Percentiles rank a stretch among this genome's conserved stretches.
Evolutionary conservation across 1,140 invertebrate species (phyloP).

Genomic region (Aphelinus certus): DNA sequence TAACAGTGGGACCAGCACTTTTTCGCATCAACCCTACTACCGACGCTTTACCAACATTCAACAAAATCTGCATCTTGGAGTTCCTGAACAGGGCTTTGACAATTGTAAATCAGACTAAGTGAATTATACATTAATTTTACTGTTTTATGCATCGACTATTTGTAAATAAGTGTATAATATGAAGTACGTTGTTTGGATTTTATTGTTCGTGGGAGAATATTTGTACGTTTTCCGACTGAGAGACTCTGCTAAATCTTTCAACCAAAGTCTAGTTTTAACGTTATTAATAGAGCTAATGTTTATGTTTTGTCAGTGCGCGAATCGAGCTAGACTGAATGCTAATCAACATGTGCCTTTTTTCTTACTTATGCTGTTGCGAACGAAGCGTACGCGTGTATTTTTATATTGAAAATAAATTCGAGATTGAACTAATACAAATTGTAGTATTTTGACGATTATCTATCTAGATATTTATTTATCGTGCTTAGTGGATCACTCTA

Average conservation of each 20-base stretch:
- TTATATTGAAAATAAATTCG: no score
- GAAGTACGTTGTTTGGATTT: constrained; percentile 4
- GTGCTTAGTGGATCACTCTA: no score
- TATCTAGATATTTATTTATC: no score
- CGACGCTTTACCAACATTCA: constrained; percentile 15
- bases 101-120: constrained; percentile 22
- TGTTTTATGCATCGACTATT: neutral
- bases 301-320: no score
- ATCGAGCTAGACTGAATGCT: no score
- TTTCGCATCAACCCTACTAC: constrained; percentile 13
- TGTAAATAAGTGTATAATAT: constrained; percentile 36
- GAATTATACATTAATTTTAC: constrained; percentile 7
- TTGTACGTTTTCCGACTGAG: neutral
- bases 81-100: constrained; percentile 22
- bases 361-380: no score
- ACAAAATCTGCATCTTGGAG: constrained; percentile 24
- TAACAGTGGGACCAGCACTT: constrained; percentile 15
- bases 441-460: no score
- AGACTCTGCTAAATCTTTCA: neutral
- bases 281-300: neutral
- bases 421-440: no score
- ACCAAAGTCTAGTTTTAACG: constrained; percentile 34
- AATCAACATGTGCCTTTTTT: no score
- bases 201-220: constrained; percentile 1
- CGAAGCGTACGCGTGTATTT: no score